Evolutionary conservation across 53 echinoderm and acorn worm species (phyloP), one percentile per base, ranked within the genome.

Genomic region (Holothuria scabra): DNA sequence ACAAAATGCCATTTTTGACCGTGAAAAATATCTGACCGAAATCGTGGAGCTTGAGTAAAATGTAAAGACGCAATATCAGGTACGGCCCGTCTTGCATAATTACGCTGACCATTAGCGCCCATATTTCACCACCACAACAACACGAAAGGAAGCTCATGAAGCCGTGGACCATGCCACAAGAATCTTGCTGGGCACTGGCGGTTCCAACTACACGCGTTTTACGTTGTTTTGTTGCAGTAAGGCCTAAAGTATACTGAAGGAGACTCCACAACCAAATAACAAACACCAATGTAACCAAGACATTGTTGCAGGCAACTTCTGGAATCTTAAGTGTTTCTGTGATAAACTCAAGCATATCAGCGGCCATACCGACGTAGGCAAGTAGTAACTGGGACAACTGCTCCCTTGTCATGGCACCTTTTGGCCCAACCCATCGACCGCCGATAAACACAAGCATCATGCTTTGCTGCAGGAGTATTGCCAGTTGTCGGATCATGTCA

Each of bases 51-150:
- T 79, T 85, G 34, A 93, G 66, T 81, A 93, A 74, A 20, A 93
- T 83, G 52, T 90, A 93, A 37, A 93, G 81, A 13, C 93, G 85
- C 76, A 91, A 82, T 18, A 82, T 75, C 5, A 93, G 88, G 28
- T 90, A 93, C n/a, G 90, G 90, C 0, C 90, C 93, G 57, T 93
- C 93, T 46, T 93, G 93, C 90, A 93, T 93, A 14, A 93, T 71
- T 20, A 93, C 88, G 61, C 90, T 93, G 12, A 91, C 86, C 68
- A 93, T 66, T 0, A 93, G 74, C 1, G 93, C 93, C 90, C 93
- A 93, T 80, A 93, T 90, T 85, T 93, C 93, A 10, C 91, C 87
- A 55, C 91, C 93, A 33, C 93, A 93, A 34, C 91, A 91, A 29
- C 84, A 84, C 12, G 19, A 52, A 28, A 67, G 29, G 44, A 84